Evolutionary conservation across 2,797 vertebrate species (phyloP).

Genomic region (Amazona ochrocephala): DNA sequence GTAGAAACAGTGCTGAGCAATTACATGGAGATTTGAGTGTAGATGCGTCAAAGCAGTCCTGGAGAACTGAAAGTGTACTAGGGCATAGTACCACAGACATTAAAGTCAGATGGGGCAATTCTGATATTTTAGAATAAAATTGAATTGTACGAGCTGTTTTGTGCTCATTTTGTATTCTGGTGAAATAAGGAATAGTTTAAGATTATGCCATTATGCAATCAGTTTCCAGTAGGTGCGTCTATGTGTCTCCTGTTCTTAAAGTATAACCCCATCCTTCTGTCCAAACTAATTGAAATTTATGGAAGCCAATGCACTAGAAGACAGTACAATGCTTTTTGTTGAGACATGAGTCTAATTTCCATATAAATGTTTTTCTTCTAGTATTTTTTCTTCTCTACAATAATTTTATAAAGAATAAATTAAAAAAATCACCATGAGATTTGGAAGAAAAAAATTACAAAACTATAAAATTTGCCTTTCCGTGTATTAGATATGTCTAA

Average conservation of each 20-base stretch:
- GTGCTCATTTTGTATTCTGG: not conserved
- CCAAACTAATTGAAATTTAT: not conserved
- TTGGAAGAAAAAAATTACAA: not conserved
- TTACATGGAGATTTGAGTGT: not conserved
- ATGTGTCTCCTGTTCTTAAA: not conserved
- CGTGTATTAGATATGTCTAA: not conserved
- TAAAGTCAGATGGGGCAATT: not conserved
- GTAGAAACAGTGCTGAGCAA: not conserved
- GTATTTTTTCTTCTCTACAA: not conserved
- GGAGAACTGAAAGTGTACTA: not conserved
- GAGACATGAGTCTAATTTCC: not conserved
- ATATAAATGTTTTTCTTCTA: not conserved
- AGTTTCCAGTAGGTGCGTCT: not conserved
- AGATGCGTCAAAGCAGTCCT: not conserved
- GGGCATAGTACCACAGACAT: not conserved
- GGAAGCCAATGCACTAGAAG: not conserved
- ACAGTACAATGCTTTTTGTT: not conserved
- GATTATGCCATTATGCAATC: not conserved
- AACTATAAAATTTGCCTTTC: not conserved
- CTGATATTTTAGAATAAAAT: not conserved
- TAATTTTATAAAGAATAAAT: not conserved
- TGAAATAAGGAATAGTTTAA: not conserved
- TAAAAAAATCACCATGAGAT: not conserved
- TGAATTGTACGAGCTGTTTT: not conserved
- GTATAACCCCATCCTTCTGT: not conserved